Percentiles rank a stretch among this genome's conserved stretches.
Evolutionary conservation across 2,113 vertebrate genomes (phyloP).

Genomic region (Xerus inauris): DNA sequence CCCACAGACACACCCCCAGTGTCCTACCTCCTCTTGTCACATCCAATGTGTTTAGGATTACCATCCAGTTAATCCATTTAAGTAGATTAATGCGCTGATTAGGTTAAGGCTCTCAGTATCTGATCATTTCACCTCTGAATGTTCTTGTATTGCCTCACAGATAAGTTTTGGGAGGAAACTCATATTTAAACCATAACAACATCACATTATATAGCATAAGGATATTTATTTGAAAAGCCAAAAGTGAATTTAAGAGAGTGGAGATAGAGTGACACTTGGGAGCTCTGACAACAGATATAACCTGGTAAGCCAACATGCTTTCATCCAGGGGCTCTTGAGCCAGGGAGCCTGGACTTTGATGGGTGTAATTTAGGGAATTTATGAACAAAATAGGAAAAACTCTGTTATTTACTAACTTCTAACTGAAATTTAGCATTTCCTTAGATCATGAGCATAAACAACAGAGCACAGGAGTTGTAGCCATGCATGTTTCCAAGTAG

Average conservation of each 20-base stretch:
- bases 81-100: no score
- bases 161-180: no score
- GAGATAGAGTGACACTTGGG: background rate
- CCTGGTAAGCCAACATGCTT: background rate
- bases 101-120: no score
- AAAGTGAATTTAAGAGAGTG: background rate
- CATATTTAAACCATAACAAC: no score
- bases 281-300: background rate
- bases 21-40: no score
- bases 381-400: background rate
- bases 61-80: no score
- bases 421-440: background rate
- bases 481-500: background rate
- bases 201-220: background rate
- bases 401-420: background rate
- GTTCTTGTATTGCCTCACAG: no score
- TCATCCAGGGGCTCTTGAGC: background rate
- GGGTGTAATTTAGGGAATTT: background rate
- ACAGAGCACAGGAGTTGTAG: background rate
- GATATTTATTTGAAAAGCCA: background rate
- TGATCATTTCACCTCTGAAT: no score
- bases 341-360: background rate
- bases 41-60: no score
- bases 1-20: no score
- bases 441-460: background rate